Evolutionary conservation across 1,140 invertebrate species (phyloP), one percentile per base, ranked within the genome.

Genomic region (Steinernema khuongi): DNA sequence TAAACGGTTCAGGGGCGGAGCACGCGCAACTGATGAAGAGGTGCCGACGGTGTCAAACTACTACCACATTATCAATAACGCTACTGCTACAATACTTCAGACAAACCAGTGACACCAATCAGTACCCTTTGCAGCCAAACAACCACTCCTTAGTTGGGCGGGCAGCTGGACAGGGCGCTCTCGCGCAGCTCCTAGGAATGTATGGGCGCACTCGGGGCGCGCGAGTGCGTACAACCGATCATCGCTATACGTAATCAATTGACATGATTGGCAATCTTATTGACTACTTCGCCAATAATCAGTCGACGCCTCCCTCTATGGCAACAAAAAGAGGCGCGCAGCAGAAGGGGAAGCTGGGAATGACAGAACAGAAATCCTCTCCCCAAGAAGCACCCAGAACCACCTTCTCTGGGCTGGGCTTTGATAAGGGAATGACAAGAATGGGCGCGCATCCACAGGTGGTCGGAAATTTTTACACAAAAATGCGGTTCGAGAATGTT

Each of bases 1-100:
- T 60, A 60, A 60, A 60, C 50, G 50, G 50, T 60, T 60, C 50
- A 60, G 50, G 50, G 50, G 50, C 50, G 50, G 50, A 60, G 50
- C 50, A 60, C 50, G 50, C 50, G 11, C 50, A 60, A 60, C 50
- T 60, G 22, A 60, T 60, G 50, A 60, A 60, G 11, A 60, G 11
- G 4, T 60, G 50, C 11, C 26, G 50, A 60, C 26, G 50, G 50
- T 60, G 50, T 60, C 50, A 60, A 60, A 60, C 50, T 17, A 60
- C 50, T 60, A 60, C 50, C 50, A 60, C 50, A 22, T 60, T 60
- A 60, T 22, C 50, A 60, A 60, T 22, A 17, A 26, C 50, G 50
- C 50, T 60, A 60, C 50, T 60, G 7, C 50, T 60, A 60, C 50
- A 17, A 60, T 26, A 7, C 14, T 60, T n/a, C 14, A 60, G 11